These are phyloP conservation scores for Norana najaformis DNA, from an alignment of 2,888 invertebrate species.

Conservation along the genomic window DNA sequence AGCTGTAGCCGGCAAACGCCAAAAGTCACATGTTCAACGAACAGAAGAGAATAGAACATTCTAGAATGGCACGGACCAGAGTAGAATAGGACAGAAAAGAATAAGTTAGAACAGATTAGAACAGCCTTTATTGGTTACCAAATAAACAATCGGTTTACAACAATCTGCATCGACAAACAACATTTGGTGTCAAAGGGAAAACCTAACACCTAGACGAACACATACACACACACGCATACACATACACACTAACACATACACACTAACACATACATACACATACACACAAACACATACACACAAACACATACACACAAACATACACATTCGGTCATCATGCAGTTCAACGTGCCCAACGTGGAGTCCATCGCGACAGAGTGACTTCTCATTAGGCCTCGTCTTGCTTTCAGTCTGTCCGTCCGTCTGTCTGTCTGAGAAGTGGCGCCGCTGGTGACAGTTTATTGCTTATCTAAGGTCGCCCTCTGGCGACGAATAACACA, in stretches of 20 bases:
- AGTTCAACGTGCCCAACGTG: neutral
- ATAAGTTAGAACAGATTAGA: neutral
- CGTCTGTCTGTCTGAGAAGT: neutral
- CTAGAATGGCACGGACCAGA: neutral
- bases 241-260: neutral
- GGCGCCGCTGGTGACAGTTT: constrained; percentile 7
- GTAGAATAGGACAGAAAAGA: neutral
- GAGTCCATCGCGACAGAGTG: neutral
- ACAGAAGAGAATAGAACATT: neutral
- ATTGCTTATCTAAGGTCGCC: constrained; percentile 7
- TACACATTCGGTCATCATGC: too few species aligned
- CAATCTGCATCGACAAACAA: too few species aligned
- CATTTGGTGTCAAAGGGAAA: neutral
- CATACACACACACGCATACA: neutral
- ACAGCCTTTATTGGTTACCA: too few species aligned
- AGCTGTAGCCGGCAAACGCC: too few species aligned
- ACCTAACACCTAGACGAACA: neutral
- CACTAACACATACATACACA: neutral
- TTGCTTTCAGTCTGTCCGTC: neutral
- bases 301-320: neutral
- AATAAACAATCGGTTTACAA: too few species aligned
- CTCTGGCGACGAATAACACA: constrained; percentile 9
- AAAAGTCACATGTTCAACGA: neutral
- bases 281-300: neutral
- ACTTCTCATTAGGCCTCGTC: neutral